Evolutionary conservation across 2,888 invertebrate species (phyloP), one percentile per base, ranked within the genome.

Genomic region (Phasia obesa): DNA sequence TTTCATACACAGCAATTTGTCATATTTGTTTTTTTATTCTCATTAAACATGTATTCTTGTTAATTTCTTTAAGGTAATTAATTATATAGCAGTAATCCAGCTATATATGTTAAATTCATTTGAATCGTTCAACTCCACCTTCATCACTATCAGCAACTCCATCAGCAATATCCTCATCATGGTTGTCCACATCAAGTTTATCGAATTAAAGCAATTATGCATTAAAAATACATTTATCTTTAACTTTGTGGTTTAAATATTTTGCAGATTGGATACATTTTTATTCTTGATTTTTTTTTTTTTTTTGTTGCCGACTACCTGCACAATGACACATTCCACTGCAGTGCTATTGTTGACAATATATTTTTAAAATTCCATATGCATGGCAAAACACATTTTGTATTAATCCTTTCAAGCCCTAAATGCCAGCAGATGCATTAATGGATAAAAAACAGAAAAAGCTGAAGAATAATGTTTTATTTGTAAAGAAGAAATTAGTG

Each of bases 201-300:
- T 25, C 57, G 65, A 44, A 75, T 65, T 53, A 81, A 76, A 71
- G 67, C 65, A 65, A 67, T 73, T 60, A 76, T 70, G 71, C 71
- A 59, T 71, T 81, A 76, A 81, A 75, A 70, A 81, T 59, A 70
- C 64, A 81, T 76, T 81, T 71, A 81, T 81, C 81, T 81, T 65
- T 44, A 76, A 76, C 25, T 81, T 71, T 81, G 60, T 55, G 69
- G 76, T 44, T 76, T 42, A 59, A 60, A 15, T 13, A 19, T 59
- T 75, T 75, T 67, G 17, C 59, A 76, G 42, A 51, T 60, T 49
- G 67, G 49, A 60, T 71, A 21, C 2, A 21, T n/a, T n/a, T 27
- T 35, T 13, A 7, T 44, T 19, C 19, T 25, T n/a, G 11, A 17
- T 6, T 17, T 35, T 13, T 69, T 15, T 31, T 25, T 69, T 55